Base-by-base conservation (phyloP, 2,888 invertebrate species). In the Dynastes tityus region DNA sequence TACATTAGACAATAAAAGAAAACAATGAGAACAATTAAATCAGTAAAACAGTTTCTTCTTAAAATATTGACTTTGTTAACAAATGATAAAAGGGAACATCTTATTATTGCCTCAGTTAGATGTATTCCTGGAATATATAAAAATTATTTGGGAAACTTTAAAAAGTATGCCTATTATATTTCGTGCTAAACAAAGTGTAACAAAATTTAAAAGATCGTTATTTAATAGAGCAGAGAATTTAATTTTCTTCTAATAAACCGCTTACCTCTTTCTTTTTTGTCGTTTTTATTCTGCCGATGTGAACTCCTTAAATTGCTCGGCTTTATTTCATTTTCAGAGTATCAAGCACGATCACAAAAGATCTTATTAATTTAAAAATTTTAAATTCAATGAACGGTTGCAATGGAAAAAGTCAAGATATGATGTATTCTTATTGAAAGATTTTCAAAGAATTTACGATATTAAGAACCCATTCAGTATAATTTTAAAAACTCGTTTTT, bases 181-280 rank as follows among this genome's bases (percentile, higher is more conserved):
- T 45, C 45, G 45, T 45, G 11, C 2, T 45, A 45, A 32, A 32
- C 5, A 8, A 11, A 45, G 45, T 45, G 45, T 45, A 45, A 11
- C 8, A 11, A 8, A 45, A 11, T 11, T 11, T 45, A 45, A 45
- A 45, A 8, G 9, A 45, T 45, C 45, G 8, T 45, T 45, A 45
- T 45, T 45, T 45, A 45, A 45, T 45, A 45, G 11, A 45, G 8
- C 11, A 45, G 8, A 8, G 55, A 55, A 13, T 55, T 16, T 55
- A 16, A 55, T 16, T 55, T 16, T 16, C n/a, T 16, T n/a, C n/a
- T 55, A 55, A 55, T 55, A 55, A 55, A 55, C 55, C 55, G 55
- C 55, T 55, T 55, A 55, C 3, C 3, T 55, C 11, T 55, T 16
- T n/a, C 16, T n/a, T 55, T 55, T 16, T 55, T 13, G 4, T 13